A percentile compares a stretch with the other conserved stretches of the same genome.
These are phyloP conservation scores for Leuciscus waleckii DNA, from an alignment of 2,797 vertebrate species.

Conservation along the genomic window DNA sequence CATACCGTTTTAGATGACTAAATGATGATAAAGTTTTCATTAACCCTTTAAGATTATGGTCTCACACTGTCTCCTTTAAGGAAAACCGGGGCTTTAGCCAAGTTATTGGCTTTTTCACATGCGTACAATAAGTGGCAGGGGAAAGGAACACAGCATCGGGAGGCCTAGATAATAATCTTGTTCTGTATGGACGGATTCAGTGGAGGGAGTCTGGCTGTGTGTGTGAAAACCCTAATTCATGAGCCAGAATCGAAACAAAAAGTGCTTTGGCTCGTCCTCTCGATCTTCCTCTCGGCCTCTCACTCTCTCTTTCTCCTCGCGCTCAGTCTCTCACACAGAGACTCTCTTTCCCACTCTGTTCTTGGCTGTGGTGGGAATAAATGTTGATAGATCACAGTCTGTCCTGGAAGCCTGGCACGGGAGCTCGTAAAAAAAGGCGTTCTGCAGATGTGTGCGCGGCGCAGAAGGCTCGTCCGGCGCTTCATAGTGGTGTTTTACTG, in stretches of 20 bases:
- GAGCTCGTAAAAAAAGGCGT: conserved; percentile 58
- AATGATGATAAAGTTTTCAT: not conserved
- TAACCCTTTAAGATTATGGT: conserved; percentile 3
- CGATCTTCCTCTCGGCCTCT: conserved; percentile 17
- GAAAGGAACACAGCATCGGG: conserved; percentile 28
- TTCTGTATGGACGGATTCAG: conserved; percentile 37
- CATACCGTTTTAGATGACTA: not conserved
- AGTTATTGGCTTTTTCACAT: conserved; percentile 24
- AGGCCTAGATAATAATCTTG: conserved; percentile 28
- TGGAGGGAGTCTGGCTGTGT: conserved; percentile 38
- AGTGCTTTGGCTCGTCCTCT: conserved; percentile 42
- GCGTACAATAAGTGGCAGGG: conserved; percentile 52
- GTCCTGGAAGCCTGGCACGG: conserved; percentile 61
- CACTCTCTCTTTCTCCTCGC: not conserved
- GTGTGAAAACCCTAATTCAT: conserved; percentile 44
- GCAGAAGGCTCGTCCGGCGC: conserved; percentile 52
- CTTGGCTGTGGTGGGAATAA: conserved; percentile 51
- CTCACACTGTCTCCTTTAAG: conserved; percentile 18
- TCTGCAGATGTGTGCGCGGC: conserved; percentile 47
- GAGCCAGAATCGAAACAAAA: conserved; percentile 42
- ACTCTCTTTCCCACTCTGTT: conserved; percentile 39
- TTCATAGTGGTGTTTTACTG: conserved; percentile 66
- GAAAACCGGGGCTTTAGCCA: conserved; percentile 24
- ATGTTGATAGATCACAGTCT: conserved; percentile 63
- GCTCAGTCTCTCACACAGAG: conserved; percentile 24